A percentile compares a stretch with the other conserved stretches of the same genome.
Evolutionary conservation across 92 coral and sea anemone genomes (phyloP).

Genomic region (Isaurus tuberculatus): DNA sequence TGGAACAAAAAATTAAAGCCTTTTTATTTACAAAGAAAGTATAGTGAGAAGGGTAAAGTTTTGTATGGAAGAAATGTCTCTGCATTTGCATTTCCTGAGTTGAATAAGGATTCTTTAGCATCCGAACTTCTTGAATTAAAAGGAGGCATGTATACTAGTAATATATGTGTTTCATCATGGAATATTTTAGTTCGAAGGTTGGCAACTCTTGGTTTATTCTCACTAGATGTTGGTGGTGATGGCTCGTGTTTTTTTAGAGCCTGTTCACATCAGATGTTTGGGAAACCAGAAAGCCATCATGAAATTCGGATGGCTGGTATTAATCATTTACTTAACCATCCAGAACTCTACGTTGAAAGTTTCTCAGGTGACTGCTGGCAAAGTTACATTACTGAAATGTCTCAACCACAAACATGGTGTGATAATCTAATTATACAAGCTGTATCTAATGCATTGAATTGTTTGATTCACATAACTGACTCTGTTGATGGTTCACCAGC

Average conservation of each 20-base stretch:
- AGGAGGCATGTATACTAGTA: slow-evolving; percentile 43
- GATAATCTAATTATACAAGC: not conserved
- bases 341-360: not conserved
- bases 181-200: slow-evolving; percentile 39
- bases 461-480: not conserved
- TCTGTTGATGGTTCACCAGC: not conserved
- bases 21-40: slow-evolving; percentile 31
- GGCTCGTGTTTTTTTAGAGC: slow-evolving; percentile 45
- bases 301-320: not conserved
- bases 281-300: not conserved
- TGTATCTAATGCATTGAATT: not conserved
- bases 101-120: slow-evolving; percentile 44
- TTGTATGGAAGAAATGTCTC: slow-evolving; percentile 50
- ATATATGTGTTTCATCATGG: slow-evolving; percentile 40
- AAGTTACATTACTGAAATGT: not conserved
- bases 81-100: slow-evolving; percentile 50
- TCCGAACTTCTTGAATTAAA: slow-evolving; percentile 43
- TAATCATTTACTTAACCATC: not conserved
- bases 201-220: slow-evolving; percentile 46
- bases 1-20: slow-evolving; percentile 33
- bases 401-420: not conserved
- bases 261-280: not conserved
- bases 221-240: slow-evolving; percentile 51
- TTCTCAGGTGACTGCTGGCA: not conserved
- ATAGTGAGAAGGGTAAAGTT: slow-evolving; percentile 34